Evolutionary conservation across 2,113 vertebrate species (phyloP).

Genomic region (Beaufortia kweichowensis): DNA sequence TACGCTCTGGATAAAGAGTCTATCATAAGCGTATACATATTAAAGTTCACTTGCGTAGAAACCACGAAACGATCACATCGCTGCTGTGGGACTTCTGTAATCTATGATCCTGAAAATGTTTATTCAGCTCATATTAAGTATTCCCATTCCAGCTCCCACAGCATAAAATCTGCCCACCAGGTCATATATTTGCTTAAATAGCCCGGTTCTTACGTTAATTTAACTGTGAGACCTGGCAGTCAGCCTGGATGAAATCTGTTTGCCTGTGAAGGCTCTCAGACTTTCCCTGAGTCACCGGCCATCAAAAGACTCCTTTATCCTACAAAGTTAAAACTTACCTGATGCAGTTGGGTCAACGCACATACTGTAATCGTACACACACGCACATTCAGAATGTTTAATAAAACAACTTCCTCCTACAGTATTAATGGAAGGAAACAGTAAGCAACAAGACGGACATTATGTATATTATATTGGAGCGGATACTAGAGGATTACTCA

Average conservation of each 20-base stretch:
- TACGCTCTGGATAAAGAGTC: no score
- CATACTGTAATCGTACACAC: slow-evolving; percentile 32
- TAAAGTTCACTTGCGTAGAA: no score
- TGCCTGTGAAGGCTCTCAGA: slow-evolving; percentile 31
- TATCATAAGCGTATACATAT: no score
- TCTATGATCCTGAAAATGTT: not conserved
- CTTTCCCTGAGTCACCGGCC: slow-evolving; percentile 49
- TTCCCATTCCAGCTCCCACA: slow-evolving; percentile 9
- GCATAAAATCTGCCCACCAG: slow-evolving; percentile 32
- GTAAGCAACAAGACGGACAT: no score
- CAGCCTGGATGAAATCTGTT: slow-evolving; percentile 47
- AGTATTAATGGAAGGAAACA: not conserved
- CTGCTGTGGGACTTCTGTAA: not conserved
- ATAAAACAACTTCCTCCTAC: not conserved
- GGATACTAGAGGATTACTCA: no score
- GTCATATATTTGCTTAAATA: slow-evolving; percentile 59
- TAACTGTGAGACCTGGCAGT: slow-evolving; percentile 57
- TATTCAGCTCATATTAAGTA: slow-evolving; percentile 19
- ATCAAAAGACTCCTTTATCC: slow-evolving; percentile 55
- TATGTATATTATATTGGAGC: no score
- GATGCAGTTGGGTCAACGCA: slow-evolving; percentile 39
- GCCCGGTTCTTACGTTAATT: slow-evolving; percentile 49
- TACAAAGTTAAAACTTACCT: slow-evolving; percentile 19
- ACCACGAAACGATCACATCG: not conserved
- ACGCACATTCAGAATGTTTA: slow-evolving; percentile 6